A percentile compares a stretch with the other conserved stretches of the same genome.
These are phyloP conservation scores for Glossophaga mutica DNA, from an alignment of 2,797 vertebrate species.

Conservation along the genomic window DNA sequence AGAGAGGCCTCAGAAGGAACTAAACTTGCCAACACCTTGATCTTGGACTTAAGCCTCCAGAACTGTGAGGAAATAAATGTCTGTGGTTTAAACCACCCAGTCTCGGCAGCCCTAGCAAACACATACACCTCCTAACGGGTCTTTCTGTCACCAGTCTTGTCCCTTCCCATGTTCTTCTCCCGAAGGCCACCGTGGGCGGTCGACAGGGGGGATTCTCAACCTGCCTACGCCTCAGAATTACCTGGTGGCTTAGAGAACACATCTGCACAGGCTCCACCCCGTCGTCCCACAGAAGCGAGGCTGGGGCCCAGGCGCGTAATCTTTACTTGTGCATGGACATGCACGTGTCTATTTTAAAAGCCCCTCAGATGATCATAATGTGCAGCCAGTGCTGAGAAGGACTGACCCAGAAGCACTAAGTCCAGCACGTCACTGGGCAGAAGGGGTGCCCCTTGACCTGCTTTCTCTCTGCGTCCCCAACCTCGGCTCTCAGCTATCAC, in stretches of 20 bases:
- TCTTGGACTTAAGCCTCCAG: background rate
- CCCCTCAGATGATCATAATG: accelerated
- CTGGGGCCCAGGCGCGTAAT: accelerated
- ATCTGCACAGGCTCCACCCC: background rate
- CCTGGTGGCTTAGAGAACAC: background rate
- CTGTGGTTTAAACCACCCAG: accelerated
- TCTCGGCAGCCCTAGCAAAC: background rate
- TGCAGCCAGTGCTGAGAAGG: background rate
- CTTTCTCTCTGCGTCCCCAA: background rate
- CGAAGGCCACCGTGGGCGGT: background rate
- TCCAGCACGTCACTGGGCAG: accelerated
- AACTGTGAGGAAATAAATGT: background rate
- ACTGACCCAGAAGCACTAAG: background rate
- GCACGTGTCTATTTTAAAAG: background rate
- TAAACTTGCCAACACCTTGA: background rate
- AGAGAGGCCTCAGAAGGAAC: background rate
- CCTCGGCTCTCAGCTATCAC: no score
- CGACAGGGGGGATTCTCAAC: background rate
- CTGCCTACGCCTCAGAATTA: background rate
- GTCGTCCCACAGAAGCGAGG: background rate
- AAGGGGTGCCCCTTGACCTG: background rate
- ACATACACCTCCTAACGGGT: accelerated
- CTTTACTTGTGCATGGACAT: accelerated
- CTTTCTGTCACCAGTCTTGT: background rate
- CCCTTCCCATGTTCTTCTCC: background rate